Percentiles rank a stretch among this genome's conserved stretches.
Conservation (phyloP, 2,113 vertebrate genomes). For the Cyprinus carpio region DNA sequence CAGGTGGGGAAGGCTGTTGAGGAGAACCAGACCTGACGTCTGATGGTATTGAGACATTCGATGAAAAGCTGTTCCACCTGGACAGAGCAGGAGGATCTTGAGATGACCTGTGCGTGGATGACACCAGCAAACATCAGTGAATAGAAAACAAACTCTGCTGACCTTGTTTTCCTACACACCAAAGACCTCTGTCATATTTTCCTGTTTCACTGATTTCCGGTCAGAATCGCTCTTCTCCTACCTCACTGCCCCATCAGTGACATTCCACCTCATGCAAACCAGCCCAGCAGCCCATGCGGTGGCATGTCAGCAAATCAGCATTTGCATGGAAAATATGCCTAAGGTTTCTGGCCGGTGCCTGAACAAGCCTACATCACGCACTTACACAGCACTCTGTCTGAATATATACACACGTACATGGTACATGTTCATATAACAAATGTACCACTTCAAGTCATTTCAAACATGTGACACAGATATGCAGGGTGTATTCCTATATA, state of each 20-base stretch:
- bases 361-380: conserved; percentile 16
- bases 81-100: conserved; percentile 67
- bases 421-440: background rate
- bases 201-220: background rate
- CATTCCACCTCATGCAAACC: conserved; percentile 54
- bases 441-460: background rate
- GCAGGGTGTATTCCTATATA: background rate
- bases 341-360: conserved; percentile 29
- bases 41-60: conserved; percentile 60
- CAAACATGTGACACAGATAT: background rate
- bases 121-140: conserved; percentile 53
- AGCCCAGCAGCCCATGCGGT: conserved; percentile 16
- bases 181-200: background rate
- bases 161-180: background rate
- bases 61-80: conserved; percentile 73
- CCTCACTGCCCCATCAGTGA: conserved; percentile 31
- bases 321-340: conserved; percentile 64
- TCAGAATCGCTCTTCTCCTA: background rate
- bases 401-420: background rate
- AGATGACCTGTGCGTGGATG: conserved; percentile 65
- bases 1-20: background rate
- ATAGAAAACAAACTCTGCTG: background rate
- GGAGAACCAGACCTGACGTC: conserved; percentile 58
- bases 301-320: conserved; percentile 12
- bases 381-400: background rate